A percentile compares a stretch with the other conserved stretches of the same genome.
These are phyloP conservation scores for Sipha maydis DNA, from an alignment of 2,888 invertebrate species.

Conservation along the genomic window DNA sequence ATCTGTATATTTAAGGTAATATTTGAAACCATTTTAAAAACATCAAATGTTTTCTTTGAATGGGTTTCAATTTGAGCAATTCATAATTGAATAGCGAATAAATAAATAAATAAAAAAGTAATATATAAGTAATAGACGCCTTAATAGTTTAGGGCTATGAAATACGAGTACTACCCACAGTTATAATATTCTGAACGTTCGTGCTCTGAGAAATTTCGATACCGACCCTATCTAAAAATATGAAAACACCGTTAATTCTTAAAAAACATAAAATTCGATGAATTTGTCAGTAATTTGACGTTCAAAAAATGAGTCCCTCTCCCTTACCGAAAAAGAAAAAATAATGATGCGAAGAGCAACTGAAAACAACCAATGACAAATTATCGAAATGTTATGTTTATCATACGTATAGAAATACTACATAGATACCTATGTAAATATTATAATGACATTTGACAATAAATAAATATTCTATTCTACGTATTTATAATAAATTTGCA, in stretches of 20 bases:
- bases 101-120: slow-evolving; percentile 13
- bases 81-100: slow-evolving; percentile 6
- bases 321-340: neutral
- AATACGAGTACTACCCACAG: neutral
- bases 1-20: too few species aligned
- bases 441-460: neutral
- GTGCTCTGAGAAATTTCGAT: neutral
- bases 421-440: neutral
- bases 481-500: neutral
- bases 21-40: too few species aligned
- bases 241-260: neutral
- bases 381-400: slow-evolving; percentile 42
- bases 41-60: too few species aligned
- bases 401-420: neutral
- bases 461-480: slow-evolving; percentile 18
- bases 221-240: neutral
- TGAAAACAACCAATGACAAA: slow-evolving; percentile 15
- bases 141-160: neutral
- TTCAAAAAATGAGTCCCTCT: neutral
- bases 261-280: slow-evolving; percentile 37
- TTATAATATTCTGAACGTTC: neutral
- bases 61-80: neutral
- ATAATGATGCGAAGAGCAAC: neutral
- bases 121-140: neutral
- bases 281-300: slow-evolving; percentile 18